Conservation (phyloP, 2,888 invertebrate species). For the Atethmia centrago region DNA sequence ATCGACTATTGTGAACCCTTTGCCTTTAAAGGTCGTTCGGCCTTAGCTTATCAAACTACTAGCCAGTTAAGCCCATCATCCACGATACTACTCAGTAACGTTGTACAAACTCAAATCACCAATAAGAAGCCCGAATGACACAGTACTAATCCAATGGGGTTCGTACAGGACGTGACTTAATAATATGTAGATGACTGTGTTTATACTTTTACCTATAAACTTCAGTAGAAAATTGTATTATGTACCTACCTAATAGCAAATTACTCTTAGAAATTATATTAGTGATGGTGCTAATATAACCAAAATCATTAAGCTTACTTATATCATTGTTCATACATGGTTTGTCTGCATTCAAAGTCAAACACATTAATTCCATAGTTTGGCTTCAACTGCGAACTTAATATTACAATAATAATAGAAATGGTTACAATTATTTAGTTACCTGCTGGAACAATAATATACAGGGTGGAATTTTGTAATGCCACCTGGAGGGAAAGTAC, state of each 20-base stretch:
- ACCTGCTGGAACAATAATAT: background rate
- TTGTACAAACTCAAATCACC: background rate
- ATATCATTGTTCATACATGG: background rate
- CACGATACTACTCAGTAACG: no score
- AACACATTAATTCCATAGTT: background rate
- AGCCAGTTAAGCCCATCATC: no score
- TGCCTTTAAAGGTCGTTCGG: background rate
- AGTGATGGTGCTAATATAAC: background rate
- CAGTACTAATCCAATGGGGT: background rate
- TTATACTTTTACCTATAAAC: no score
- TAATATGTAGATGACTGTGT: no score
- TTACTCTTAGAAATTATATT: no score
- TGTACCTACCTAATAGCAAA: no score
- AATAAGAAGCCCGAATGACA: background rate
- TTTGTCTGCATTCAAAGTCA: background rate
- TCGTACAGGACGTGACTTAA: background rate
- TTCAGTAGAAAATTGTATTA: no score
- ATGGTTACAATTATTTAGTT: background rate
- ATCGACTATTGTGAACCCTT: constrained; percentile 8
- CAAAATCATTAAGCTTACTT: background rate
- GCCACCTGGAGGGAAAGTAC: no score
- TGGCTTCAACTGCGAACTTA: no score
- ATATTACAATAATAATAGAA: background rate
- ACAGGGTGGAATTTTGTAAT: no score
- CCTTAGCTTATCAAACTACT: background rate